Evolutionary conservation across 2,797 vertebrate genomes (phyloP), one percentile per base, ranked within the genome.

Genomic region (Acipenser oxyrinchus): DNA sequence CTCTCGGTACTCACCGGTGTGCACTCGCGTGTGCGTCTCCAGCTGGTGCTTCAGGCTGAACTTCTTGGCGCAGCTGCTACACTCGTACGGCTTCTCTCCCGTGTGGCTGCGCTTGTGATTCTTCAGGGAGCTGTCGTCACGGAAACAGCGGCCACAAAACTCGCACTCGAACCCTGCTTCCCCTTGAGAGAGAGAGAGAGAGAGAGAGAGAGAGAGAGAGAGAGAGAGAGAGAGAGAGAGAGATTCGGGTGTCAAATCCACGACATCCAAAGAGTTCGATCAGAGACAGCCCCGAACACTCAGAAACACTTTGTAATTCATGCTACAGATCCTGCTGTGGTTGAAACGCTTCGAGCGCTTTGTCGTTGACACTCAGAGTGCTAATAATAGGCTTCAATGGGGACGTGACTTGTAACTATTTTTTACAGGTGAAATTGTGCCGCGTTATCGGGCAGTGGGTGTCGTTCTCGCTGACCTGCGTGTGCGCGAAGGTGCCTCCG

Each of bases 41-140:
- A 93, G 86, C 69, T 94, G 92, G 71, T 93, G 92, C 74, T 93
- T 93, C 49, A 94, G 85, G 68, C 89, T 91, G 73, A 94, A 94
- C 72, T 77, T 89, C 72, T 94, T 94, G 55, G 84, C 83, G 76
- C 92, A 93, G 71, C 84, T 81, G 66, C 84, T 81, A 68, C 88
- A 94, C 77, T 84, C 75, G 71, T 87, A 89, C 6, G 88, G 87
- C 76, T 89, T 88, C 65, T 83, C 83, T 64, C 75, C 79, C 12
- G 74, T 74, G 18, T 76, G 78, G 10, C 85, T 81, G 68, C 78
- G 85, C 70, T 80, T 81, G 69, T 82, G 77, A 51, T 81, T 73
- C 23, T 64, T 77, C 68, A 78, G 68, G 64, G 81, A 73, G 52
- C 71, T 71, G 53, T 80, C 82, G 49, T 66, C 73, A 59, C 66